Conservation (phyloP, 2,797 vertebrate species). For the Paedocypris micromegethes region DNA sequence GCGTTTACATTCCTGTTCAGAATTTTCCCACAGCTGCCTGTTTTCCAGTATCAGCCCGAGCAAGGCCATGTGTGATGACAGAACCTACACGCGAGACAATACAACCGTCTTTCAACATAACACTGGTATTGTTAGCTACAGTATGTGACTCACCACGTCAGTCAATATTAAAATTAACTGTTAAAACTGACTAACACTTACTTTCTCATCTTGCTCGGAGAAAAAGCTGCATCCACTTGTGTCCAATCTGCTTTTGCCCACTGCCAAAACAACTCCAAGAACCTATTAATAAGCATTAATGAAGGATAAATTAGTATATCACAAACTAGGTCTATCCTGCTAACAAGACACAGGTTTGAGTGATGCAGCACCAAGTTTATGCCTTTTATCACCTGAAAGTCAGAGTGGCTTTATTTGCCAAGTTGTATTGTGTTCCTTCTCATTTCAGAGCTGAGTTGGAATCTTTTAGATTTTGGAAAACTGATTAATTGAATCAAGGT, state of each 20-base stretch:
- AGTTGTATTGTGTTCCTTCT: too few species aligned
- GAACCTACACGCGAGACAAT: constrained; percentile 61
- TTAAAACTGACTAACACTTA: constrained; percentile 9
- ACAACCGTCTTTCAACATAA: background rate
- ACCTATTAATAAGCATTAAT: constrained; percentile 1
- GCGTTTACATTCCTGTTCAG: constrained; percentile 79
- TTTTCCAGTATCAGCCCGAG: constrained; percentile 85
- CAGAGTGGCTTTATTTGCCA: too few species aligned
- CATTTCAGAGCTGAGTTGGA: too few species aligned
- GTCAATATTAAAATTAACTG: background rate
- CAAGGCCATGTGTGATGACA: constrained; percentile 78
- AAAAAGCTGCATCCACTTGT: constrained; percentile 3
- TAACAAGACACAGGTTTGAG: too few species aligned
- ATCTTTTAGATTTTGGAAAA: too few species aligned
- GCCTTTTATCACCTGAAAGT: too few species aligned
- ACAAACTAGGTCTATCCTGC: too few species aligned
- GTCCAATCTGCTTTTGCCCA: background rate
- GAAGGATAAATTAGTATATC: too few species aligned
- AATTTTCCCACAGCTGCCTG: constrained; percentile 80
- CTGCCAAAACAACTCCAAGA: constrained; percentile 16
- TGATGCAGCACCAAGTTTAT: too few species aligned
- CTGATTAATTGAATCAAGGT: too few species aligned
- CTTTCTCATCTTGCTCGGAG: constrained; percentile 30
- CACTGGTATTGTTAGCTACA: background rate
- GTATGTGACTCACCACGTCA: background rate